These are phyloP conservation scores for Leptonema lineaticorne DNA, from an alignment of 1,140 invertebrate genomes.

Conservation along the genomic window DNA sequence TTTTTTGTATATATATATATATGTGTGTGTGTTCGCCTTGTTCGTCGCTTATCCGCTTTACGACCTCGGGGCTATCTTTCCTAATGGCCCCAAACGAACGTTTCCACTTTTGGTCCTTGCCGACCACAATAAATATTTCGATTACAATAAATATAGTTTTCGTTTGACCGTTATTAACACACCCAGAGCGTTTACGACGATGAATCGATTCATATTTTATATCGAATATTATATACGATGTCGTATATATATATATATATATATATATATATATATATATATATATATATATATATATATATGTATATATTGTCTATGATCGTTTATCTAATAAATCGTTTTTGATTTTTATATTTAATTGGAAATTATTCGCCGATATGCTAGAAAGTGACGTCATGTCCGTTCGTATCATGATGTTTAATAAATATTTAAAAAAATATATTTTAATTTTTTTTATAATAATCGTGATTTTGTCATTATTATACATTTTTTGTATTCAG, in stretches of 20 bases:
- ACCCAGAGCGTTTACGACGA: conserved; percentile 8
- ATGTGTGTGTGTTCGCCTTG: too few species aligned
- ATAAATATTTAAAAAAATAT: too few species aligned
- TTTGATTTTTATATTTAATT: too few species aligned
- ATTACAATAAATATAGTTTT: too few species aligned
- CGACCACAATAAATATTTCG: conserved; percentile 6
- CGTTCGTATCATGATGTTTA: too few species aligned
- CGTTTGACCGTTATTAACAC: conserved; percentile 10
- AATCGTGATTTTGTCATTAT: too few species aligned
- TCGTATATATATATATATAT: neutral
- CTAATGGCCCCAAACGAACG: neutral
- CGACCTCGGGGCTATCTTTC: neutral
- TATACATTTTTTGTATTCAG: too few species aligned
- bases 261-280: neutral
- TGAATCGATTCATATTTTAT: neutral
- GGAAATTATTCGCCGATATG: too few species aligned
- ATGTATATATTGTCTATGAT: too few species aligned
- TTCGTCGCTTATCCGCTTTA: neutral
- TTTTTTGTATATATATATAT: neutral
- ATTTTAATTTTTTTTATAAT: too few species aligned
- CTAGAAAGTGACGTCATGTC: too few species aligned
- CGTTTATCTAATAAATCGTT: too few species aligned
- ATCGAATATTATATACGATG: neutral
- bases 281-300: neutral
- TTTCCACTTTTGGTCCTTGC: neutral